Evolutionary conservation across 2,888 invertebrate genomes (phyloP).

Genomic region (Rhagium mordax): DNA sequence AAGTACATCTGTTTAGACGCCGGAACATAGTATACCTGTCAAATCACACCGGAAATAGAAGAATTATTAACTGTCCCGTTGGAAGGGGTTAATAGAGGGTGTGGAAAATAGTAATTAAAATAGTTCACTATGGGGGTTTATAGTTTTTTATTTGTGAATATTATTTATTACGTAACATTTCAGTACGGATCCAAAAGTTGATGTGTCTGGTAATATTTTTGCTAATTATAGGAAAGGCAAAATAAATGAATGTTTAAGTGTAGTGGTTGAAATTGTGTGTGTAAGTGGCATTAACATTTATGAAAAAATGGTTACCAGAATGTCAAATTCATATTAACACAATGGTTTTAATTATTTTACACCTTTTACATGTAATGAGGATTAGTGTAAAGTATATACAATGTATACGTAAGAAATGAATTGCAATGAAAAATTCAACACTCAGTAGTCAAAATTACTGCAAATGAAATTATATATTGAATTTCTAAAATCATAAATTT

Average conservation of each 20-base stretch:
- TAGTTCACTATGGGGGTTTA: constrained; percentile 21
- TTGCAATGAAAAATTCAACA: no score
- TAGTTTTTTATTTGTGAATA: constrained; percentile 8
- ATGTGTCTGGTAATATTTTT: constrained; percentile 11
- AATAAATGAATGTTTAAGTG: background rate
- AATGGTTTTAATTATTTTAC: no score
- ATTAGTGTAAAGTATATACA: no score
- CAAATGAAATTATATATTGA: no score
- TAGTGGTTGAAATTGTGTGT: background rate
- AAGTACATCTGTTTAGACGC: constrained; percentile 62
- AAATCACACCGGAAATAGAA: constrained; percentile 58
- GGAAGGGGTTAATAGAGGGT: constrained; percentile 41
- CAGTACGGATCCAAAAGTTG: constrained; percentile 24
- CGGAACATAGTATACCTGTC: constrained; percentile 59
- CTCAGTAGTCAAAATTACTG: no score
- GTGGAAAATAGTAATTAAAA: constrained; percentile 37
- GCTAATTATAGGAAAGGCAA: background rate
- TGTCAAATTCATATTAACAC: no score
- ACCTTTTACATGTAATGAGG: no score
- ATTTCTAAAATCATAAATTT: no score
- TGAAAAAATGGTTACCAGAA: background rate
- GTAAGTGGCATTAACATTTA: background rate
- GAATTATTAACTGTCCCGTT: constrained; percentile 55
- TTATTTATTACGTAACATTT: constrained; percentile 13
- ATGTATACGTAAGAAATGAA: no score